Conservation (phyloP, 1,140 invertebrate genomes). For the Hylaeus anthracinus region DNA sequence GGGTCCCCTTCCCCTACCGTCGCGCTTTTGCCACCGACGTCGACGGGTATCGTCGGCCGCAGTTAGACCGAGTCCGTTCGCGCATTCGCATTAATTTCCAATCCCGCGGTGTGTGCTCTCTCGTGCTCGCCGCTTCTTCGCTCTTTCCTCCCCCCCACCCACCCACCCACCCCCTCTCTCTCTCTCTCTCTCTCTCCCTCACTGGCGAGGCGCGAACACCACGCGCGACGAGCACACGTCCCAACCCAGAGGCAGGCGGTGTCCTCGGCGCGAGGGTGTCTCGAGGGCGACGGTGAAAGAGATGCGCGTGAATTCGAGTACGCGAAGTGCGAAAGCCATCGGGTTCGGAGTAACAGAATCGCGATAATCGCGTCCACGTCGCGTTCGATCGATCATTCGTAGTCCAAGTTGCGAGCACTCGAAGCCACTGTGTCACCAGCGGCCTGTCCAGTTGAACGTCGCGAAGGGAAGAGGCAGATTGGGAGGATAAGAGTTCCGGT, state of each 20-base stretch:
- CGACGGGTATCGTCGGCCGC: slow-evolving; percentile 71
- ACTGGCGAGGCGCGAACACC: too few relatives aligned
- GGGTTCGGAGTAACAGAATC: not conserved
- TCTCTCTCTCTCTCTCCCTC: too few relatives aligned
- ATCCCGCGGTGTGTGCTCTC: slow-evolving; percentile 42
- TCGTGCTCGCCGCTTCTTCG: not conserved
- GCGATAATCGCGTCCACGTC: not conserved
- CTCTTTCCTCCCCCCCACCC: not conserved
- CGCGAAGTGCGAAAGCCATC: slow-evolving; percentile 6
- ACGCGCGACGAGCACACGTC: too few relatives aligned
- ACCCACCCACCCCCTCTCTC: too few relatives aligned
- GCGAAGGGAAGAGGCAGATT: not conserved
- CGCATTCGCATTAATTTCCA: slow-evolving; percentile 77
- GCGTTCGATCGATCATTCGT: too few relatives aligned
- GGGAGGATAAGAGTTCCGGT: not conserved
- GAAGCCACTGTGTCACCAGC: too few relatives aligned
- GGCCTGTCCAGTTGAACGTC: too few relatives aligned
- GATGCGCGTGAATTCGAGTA: slow-evolving; percentile 26
- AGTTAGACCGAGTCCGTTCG: slow-evolving; percentile 79
- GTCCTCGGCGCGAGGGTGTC: not conserved
- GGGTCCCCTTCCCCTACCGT: slow-evolving; percentile 58
- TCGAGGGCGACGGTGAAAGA: not conserved
- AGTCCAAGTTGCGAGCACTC: too few relatives aligned
- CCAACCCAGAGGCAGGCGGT: not conserved
- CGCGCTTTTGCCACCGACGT: slow-evolving; percentile 37